Base-by-base conservation (phyloP, 1,140 invertebrate genomes). In the Nylanderia fulva region DNA sequence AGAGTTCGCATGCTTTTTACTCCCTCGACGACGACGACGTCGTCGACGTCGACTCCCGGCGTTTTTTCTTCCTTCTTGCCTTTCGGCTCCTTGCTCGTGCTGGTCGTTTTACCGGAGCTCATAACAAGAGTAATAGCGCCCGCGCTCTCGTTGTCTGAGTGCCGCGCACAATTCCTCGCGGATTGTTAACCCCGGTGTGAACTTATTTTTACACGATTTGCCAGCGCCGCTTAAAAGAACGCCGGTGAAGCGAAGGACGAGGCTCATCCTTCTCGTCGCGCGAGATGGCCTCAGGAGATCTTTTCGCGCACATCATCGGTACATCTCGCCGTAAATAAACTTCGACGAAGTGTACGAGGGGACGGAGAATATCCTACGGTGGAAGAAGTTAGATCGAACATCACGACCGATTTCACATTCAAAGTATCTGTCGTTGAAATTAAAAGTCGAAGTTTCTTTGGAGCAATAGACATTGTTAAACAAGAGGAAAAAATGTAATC, bases 51-150 rank as follows among this genome's bases (percentile, higher is more conserved):
- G 61, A 39, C 48, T 74, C 60, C 63, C 63, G 42, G 71, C 64
- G 64, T 85, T 85, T 79, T 56, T 82, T 83, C 45, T 69, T 39
- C 52, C 61, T 84, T 75, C 71, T 77, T 80, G 27, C 56, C 74
- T 18, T 56, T 66, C 68, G 48, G 33, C 36, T 48, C 45, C 36
- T 72, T 33, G 24, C 58, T 84, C 66, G 72, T 33, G 36, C 36
- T 45, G 5, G 77, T 82, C 66, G 77, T 82, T 82, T 82, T 82
- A 82, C 77, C 72, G 77, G 68, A 54, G 77, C 77, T 82, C 77
- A 66, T 82, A 82, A 82, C 77, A 82, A 82, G 77, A 82, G 77
- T 82, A 82, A 82, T 82, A 82, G 77, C 77, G 69, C 77, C 77
- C 77, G 66, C 42, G 77, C 77, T 80, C 77, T 80, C 77, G 77